A percentile compares a stretch with the other conserved stretches of the same genome.
Evolutionary conservation across 2,797 vertebrate species (phyloP).

Genomic region (Microctenopoma lineatum): DNA sequence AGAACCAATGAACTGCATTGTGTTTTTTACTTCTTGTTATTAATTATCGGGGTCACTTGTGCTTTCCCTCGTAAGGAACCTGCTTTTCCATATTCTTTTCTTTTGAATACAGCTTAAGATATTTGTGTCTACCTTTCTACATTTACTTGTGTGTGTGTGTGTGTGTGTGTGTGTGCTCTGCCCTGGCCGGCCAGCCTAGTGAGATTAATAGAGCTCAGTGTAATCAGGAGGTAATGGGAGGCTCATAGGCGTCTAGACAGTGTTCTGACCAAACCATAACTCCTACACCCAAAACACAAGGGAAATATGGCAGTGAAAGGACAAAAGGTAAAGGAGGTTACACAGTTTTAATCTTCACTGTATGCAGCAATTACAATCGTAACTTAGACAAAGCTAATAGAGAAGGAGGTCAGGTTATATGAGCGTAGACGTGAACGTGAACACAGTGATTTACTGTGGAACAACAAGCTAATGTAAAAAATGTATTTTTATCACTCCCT

Average conservation of each 20-base stretch:
- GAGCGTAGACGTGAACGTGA: constrained; percentile 12
- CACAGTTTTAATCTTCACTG: constrained; percentile 33
- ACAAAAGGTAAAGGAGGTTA: constrained; percentile 32
- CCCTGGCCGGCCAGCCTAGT: constrained; percentile 20
- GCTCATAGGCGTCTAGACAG: constrained; percentile 73
- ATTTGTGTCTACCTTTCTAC: not conserved
- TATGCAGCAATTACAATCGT: constrained; percentile 29
- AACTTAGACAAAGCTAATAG: constrained; percentile 35
- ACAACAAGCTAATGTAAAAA: constrained; percentile 46
- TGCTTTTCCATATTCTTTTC: not conserved
- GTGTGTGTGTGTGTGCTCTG: not conserved
- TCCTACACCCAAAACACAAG: constrained; percentile 60
- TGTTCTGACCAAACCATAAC: constrained; percentile 64
- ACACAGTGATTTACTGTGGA: constrained; percentile 48
- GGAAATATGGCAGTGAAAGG: constrained; percentile 38
- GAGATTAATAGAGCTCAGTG: constrained; percentile 63
- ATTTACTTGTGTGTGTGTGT: not conserved
- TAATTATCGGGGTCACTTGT: not conserved
- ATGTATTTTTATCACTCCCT: constrained; percentile 38
- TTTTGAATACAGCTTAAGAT: too few species aligned
- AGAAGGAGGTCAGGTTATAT: constrained; percentile 32
- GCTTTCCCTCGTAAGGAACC: not conserved
- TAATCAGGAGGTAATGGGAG: constrained; percentile 72
- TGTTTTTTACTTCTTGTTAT: not conserved
- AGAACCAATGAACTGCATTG: not conserved